A percentile compares a stretch with the other conserved stretches of the same genome.
Evolutionary conservation across 2,113 vertebrate genomes (phyloP).

Genomic region (Antidorcas marsupialis): DNA sequence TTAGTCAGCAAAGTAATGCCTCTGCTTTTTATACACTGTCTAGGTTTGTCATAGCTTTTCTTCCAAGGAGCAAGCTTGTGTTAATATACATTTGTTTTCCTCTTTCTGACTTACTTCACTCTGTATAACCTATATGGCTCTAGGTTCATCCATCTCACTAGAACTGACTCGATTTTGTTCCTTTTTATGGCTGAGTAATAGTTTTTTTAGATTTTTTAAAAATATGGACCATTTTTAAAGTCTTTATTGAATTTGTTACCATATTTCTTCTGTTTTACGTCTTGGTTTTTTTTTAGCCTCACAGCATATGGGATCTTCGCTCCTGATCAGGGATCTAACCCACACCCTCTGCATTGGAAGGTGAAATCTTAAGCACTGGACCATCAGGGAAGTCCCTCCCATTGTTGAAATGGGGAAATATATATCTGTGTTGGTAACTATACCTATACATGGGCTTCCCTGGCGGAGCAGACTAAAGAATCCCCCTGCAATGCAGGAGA

Average conservation of each 20-base stretch:
- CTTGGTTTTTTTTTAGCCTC: not conserved
- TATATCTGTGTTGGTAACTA: not conserved
- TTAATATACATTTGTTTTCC: not conserved
- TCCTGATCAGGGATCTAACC: not conserved
- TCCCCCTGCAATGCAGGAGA: not conserved
- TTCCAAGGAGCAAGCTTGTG: not conserved
- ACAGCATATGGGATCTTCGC: not conserved
- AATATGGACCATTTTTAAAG: not conserved
- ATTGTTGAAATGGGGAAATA: not conserved
- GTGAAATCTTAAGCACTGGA: not conserved
- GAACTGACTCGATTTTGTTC: not conserved
- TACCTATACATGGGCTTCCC: not conserved
- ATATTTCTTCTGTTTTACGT: not conserved
- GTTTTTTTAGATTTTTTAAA: not conserved
- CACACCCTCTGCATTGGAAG: not conserved
- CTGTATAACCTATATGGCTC: not conserved
- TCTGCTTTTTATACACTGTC: not conserved
- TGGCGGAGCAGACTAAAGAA: not conserved
- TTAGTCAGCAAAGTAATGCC: not conserved
- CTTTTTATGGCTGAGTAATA: not conserved
- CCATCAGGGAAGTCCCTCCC: not conserved
- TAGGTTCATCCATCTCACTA: not conserved
- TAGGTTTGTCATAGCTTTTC: not conserved
- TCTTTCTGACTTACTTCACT: not conserved
- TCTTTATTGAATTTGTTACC: not conserved